Evolutionary conservation across 37 sponge, comb jelly and placozoan genomes (phyloP).

Genomic region (Aplysina aerophoba): DNA sequence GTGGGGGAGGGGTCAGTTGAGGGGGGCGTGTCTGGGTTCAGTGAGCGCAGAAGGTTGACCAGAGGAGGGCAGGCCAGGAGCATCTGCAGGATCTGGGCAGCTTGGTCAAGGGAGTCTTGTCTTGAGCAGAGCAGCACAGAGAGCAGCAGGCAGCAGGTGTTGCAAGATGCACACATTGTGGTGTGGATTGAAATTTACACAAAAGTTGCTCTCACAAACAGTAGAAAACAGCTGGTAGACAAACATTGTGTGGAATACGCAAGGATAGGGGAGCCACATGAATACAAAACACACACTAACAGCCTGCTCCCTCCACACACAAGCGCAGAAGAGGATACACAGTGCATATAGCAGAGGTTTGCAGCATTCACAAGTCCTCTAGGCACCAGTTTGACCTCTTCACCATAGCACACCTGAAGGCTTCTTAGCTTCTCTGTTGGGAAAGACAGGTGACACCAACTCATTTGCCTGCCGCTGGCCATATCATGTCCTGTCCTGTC

Average conservation of each 20-base stretch:
- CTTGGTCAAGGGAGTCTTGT: too few species aligned
- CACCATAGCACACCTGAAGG: slow-evolving; percentile 31
- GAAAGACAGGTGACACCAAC: too few species aligned
- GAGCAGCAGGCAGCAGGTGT: too few species aligned
- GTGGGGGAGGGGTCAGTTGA: slow-evolving; percentile 44
- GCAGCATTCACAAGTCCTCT: slow-evolving; percentile 88
- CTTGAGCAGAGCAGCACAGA: too few species aligned
- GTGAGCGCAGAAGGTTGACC: slow-evolving; percentile 42
- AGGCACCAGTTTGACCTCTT: slow-evolving; percentile 49
- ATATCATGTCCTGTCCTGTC: too few species aligned
- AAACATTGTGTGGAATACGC: too few species aligned
- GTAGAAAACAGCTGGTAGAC: too few species aligned
- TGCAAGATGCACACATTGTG: too few species aligned
- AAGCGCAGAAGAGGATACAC: slow-evolving; percentile 63
- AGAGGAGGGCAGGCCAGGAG: slow-evolving; percentile 72
- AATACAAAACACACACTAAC: neutral
- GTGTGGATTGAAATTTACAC: slow-evolving; percentile 3
- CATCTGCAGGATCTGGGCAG: slow-evolving; percentile 73
- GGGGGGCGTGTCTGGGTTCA: slow-evolving; percentile 54
- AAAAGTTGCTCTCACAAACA: neutral
- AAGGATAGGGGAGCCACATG: too few species aligned
- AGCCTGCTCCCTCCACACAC: neutral
- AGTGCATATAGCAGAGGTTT: slow-evolving; percentile 88
- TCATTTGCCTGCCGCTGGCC: too few species aligned
- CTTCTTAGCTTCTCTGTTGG: slow-evolving; percentile 55